phyloP scores from a whole-genome alignment of 2,113 vertebrate species.

The Archilochus colubris region DNA sequence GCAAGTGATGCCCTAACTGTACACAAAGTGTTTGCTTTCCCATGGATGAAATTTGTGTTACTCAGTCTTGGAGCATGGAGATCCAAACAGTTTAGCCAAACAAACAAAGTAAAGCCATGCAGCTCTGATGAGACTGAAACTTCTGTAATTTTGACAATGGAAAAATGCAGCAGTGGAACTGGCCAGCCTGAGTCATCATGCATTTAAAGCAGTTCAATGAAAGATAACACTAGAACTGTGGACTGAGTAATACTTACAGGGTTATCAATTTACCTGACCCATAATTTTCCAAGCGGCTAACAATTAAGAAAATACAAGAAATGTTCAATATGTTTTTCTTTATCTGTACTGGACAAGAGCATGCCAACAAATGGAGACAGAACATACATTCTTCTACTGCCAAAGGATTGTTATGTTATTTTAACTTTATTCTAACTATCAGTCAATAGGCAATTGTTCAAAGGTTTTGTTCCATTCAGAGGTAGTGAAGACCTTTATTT shows the following conservation, averaged over 20 bases:
- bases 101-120: conserved; percentile 73
- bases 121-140: conserved; percentile 47
- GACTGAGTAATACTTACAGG: conserved; percentile 80
- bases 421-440: neutral
- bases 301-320: conserved; percentile 84
- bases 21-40: conserved; percentile 22
- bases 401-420: neutral
- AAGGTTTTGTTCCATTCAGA: neutral
- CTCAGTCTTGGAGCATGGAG: conserved; percentile 52
- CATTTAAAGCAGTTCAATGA: conserved; percentile 72
- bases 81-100: conserved; percentile 54
- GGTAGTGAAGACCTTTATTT: neutral
- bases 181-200: conserved; percentile 67
- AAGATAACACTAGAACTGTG: conserved; percentile 47
- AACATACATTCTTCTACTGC: conserved; percentile 30
- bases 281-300: conserved; percentile 83
- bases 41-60: conserved; percentile 39
- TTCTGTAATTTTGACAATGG: conserved; percentile 44
- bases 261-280: conserved; percentile 81
- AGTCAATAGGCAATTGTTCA: neutral
- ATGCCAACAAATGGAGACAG: conserved; percentile 67
- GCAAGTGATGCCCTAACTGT: conserved; percentile 38
- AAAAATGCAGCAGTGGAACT: conserved; percentile 54
- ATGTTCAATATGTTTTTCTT: conserved; percentile 76
- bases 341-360: conserved; percentile 46